phyloP scores from a whole-genome alignment of 1,140 invertebrate species.

The Zaprionus ghesquierei region DNA sequence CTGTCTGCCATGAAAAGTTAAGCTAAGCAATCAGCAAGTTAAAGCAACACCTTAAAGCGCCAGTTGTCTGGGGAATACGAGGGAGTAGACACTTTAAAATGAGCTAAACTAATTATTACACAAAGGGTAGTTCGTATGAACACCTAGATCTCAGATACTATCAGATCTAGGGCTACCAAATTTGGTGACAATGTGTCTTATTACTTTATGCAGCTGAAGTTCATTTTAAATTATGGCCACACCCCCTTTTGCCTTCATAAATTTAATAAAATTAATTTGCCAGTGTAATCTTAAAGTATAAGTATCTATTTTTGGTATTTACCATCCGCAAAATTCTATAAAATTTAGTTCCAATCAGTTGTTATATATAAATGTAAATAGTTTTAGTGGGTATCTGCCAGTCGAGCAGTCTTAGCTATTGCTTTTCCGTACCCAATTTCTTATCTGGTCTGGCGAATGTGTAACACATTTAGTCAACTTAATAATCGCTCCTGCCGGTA shows the following conservation, averaged over 20 bases:
- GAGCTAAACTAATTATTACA: neutral
- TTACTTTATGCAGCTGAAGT: neutral
- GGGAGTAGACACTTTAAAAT: neutral
- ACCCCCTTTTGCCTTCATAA: neutral
- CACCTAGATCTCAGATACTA: neutral
- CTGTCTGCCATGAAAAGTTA: conserved; percentile 14
- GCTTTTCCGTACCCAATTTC: neutral
- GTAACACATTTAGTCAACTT: neutral
- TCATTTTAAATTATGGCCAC: neutral
- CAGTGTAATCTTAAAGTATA: no score
- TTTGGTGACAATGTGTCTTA: neutral
- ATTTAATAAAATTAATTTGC: neutral
- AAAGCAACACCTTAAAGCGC: neutral
- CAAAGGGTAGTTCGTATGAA: neutral
- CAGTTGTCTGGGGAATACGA: neutral
- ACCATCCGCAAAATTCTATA: no score
- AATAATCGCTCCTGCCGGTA: neutral
- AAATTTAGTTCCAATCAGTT: no score
- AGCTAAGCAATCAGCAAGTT: conserved; percentile 18
- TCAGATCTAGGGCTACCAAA: neutral
- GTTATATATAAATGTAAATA: no score
- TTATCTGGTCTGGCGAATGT: neutral
- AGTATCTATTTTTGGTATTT: no score
- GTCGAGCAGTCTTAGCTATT: neutral
- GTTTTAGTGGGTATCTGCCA: neutral